Evolutionary conservation across 2,797 vertebrate species (phyloP).

Genomic region (Periophthalmus magnuspinnatus): DNA sequence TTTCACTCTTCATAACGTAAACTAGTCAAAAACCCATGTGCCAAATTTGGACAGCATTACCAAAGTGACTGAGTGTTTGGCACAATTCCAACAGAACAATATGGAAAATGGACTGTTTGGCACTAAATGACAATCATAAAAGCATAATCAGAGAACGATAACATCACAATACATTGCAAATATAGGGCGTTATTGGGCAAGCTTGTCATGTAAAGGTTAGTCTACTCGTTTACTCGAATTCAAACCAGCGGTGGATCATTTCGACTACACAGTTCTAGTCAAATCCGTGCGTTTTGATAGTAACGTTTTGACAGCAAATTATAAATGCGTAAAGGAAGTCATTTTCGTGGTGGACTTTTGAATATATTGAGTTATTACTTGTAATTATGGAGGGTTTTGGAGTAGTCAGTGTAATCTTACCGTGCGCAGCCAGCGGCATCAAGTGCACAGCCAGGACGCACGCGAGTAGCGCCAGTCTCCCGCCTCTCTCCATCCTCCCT

Average conservation of each 20-base stretch:
- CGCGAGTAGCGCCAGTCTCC: slow-evolving; percentile 68
- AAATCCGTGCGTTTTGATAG: background rate
- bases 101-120: too few species aligned
- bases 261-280: background rate
- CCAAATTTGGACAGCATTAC: background rate
- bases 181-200: background rate
- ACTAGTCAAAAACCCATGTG: background rate
- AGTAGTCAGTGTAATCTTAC: slow-evolving; percentile 61
- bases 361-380: background rate
- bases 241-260: background rate
- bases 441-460: slow-evolving; percentile 69
- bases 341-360: background rate
- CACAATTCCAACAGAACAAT: background rate
- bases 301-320: background rate
- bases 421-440: slow-evolving; percentile 66
- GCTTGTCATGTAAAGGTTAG: background rate
- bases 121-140: too few species aligned
- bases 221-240: background rate
- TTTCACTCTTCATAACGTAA: background rate
- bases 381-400: background rate
- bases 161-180: too few species aligned
- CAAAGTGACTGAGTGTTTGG: background rate
- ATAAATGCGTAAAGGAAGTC: background rate
- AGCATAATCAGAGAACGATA: too few species aligned
- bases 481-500: slow-evolving; percentile 65